Conservation (phyloP, 2,797 vertebrate genomes). For the Antennarius maculatus region DNA sequence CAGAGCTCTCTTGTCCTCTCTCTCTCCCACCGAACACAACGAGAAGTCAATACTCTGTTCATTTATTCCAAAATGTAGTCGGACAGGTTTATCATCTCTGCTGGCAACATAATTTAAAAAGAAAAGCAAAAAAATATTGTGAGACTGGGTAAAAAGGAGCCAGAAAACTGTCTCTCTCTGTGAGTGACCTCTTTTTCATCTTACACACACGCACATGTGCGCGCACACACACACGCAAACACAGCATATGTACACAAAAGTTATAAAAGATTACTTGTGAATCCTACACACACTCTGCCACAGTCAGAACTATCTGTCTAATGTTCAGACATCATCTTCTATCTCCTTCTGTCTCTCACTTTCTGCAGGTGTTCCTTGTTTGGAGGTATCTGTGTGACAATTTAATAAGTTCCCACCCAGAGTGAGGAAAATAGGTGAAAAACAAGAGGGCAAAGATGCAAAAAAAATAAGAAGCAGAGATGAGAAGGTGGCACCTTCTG, state of each 20-base stretch:
- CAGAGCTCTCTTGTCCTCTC: constrained; percentile 17
- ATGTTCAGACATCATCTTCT: constrained; percentile 4
- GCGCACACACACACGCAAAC: background rate
- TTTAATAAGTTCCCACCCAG: constrained; percentile 66
- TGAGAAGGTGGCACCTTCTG: constrained; percentile 6
- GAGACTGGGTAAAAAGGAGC: background rate
- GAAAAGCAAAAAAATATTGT: constrained; percentile 18
- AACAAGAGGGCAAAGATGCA: constrained; percentile 19
- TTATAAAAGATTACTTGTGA: constrained; percentile 24
- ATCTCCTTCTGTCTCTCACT: constrained; percentile 27
- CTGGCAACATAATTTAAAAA: constrained; percentile 19
- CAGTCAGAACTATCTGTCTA: constrained; percentile 44
- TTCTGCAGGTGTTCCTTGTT: constrained; percentile 29
- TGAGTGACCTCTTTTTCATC: constrained; percentile 37
- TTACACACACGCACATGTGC: constrained; percentile 3
- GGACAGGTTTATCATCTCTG: constrained; percentile 34
- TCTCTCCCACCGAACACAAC: constrained; percentile 16
- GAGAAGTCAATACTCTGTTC: constrained; percentile 7
- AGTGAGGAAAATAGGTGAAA: constrained; percentile 26
- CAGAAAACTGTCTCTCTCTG: constrained; percentile 6
- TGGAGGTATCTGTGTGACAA: constrained; percentile 56
- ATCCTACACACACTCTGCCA: constrained; percentile 47
- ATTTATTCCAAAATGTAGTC: constrained; percentile 35
- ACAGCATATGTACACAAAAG: background rate
- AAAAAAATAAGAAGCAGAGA: constrained; percentile 13